phyloP scores from a whole-genome alignment of 53 echinoderm and acorn worm species.

The Holothuria leucospilota region DNA sequence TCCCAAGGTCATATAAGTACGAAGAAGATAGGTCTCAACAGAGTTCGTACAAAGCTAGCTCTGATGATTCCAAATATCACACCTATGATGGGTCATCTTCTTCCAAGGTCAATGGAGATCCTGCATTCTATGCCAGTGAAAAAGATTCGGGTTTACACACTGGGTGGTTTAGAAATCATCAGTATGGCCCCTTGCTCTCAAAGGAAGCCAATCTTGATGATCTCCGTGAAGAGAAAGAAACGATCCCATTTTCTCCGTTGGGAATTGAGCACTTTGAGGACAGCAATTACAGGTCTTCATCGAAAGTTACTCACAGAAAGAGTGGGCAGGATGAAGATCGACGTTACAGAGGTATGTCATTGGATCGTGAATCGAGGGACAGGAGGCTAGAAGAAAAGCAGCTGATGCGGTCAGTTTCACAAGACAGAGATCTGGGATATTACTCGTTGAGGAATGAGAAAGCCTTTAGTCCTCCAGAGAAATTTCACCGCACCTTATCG shows the following conservation, averaged over 20 bases:
- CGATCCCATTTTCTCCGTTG: neutral
- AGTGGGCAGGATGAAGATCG: neutral
- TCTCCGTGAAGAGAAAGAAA: neutral
- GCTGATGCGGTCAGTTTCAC: neutral
- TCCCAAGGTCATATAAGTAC: neutral
- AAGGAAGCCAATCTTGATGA: slow-evolving; percentile 28
- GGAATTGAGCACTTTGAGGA: neutral
- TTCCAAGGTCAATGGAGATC: neutral
- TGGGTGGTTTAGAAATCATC: slow-evolving; percentile 41
- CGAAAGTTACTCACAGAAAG: neutral
- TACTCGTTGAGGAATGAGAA: slow-evolving; percentile 26
- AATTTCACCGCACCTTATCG: slow-evolving; percentile 3
- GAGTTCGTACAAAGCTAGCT: neutral
- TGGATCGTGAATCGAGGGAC: slow-evolving; percentile 19
- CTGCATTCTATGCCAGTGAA: slow-evolving; percentile 5
- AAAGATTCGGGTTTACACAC: neutral
- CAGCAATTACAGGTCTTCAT: neutral
- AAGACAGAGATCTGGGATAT: slow-evolving; percentile 27
- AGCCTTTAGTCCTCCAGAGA: slow-evolving; percentile 25
- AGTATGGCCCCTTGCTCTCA: slow-evolving; percentile 32
- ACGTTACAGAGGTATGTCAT: neutral
- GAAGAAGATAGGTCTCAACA: neutral
- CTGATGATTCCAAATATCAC: neutral
- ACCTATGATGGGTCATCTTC: slow-evolving; percentile 11
- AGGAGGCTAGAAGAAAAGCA: neutral